These are phyloP conservation scores for Ranitomeya imitator DNA, from an alignment of 2,113 vertebrate species.

Conservation along the genomic window DNA sequence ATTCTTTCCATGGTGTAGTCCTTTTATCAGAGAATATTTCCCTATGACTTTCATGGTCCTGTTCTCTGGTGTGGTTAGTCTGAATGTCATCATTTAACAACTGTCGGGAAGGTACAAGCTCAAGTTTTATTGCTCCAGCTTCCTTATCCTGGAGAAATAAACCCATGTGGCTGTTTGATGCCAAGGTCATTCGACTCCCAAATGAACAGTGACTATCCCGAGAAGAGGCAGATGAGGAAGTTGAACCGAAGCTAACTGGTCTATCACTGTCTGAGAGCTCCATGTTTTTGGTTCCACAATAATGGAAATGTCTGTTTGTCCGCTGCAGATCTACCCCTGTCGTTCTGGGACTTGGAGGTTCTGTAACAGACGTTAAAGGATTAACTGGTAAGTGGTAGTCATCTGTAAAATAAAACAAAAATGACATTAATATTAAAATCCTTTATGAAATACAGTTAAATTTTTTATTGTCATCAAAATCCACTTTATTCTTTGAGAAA, in stretches of 20 bases:
- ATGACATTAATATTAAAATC: not conserved
- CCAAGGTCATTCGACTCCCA: conserved; percentile 86
- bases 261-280: conserved; percentile 90
- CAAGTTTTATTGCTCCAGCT: conserved; percentile 87
- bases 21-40: conserved; percentile 60
- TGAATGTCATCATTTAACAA: conserved; percentile 76
- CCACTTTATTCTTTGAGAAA: no score
- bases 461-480: not conserved
- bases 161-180: conserved; percentile 80
- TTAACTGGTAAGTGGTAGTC: conserved; percentile 79
- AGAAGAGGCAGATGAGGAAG: conserved; percentile 94
- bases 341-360: conserved; percentile 70
- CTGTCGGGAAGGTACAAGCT: conserved; percentile 83
- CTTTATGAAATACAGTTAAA: not conserved
- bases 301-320: conserved; percentile 67
- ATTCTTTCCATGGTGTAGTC: conserved; percentile 64
- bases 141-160: conserved; percentile 83
- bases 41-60: conserved; percentile 56
- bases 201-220: conserved; percentile 95
- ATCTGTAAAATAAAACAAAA: conserved; percentile 70
- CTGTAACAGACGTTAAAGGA: conserved; percentile 77
- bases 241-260: conserved; percentile 95
- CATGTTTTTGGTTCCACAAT: conserved; percentile 82
- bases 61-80: conserved; percentile 60
- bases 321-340: conserved; percentile 71